A percentile compares a stretch with the other conserved stretches of the same genome.
phyloP scores from a whole-genome alignment of 2,888 invertebrate genomes.

The Acronicta psi region DNA sequence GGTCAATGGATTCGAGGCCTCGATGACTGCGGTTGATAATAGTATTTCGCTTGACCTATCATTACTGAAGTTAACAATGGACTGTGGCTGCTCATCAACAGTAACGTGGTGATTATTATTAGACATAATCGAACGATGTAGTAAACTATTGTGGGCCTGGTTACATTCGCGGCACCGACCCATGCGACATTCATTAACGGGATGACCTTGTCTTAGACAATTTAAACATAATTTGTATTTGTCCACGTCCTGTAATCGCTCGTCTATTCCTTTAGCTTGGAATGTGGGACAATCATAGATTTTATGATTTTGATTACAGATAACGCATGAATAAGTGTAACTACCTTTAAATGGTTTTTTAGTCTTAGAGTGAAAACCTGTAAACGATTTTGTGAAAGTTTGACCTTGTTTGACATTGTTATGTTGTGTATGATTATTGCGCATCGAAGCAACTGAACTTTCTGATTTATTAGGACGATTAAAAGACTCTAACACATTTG shows the following conservation, averaged over 20 bases:
- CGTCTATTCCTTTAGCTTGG: conserved; percentile 34
- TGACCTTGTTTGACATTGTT: too few relatives aligned
- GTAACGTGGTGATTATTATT: not conserved
- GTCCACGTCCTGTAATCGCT: conserved; percentile 14
- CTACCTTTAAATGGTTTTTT: not conserved
- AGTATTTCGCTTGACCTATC: conserved; percentile 1
- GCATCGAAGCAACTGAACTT: too few relatives aligned
- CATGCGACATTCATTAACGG: conserved; percentile 41
- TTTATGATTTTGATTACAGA: conserved; percentile 45
- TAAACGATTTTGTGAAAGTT: conserved; percentile 5
- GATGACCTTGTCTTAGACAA: conserved; percentile 49
- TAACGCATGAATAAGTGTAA: conserved; percentile 23
- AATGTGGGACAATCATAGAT: conserved; percentile 54
- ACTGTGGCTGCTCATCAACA: not conserved
- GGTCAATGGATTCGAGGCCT: conserved; percentile 7
- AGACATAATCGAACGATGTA: conserved; percentile 28
- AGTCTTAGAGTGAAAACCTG: not conserved
- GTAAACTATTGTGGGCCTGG: conserved; percentile 44
- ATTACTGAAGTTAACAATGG: not conserved
- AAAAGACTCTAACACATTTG: too few relatives aligned
- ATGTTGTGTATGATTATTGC: too few relatives aligned
- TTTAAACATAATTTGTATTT: conserved; percentile 46
- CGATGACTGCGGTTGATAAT: conserved; percentile 7
- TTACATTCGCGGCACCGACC: conserved; percentile 53
- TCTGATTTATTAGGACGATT: too few relatives aligned